Percentiles rank a stretch among this genome's conserved stretches.
Conservation (phyloP, 2,888 invertebrate genomes). For the Folsomia candida region DNA sequence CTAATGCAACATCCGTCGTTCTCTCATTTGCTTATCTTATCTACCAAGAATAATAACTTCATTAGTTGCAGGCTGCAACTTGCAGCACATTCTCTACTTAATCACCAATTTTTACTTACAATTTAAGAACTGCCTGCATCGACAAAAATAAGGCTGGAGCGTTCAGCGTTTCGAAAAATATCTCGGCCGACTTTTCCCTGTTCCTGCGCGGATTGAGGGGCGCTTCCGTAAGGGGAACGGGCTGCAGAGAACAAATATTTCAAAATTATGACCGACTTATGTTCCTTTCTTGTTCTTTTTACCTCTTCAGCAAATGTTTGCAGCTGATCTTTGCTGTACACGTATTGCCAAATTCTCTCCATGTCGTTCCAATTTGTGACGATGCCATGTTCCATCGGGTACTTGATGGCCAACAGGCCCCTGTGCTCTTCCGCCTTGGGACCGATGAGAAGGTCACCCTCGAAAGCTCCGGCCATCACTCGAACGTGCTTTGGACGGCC, state of each 20-base stretch:
- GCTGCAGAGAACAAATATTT: slow-evolving; percentile 63
- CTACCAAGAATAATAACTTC: slow-evolving; percentile 7
- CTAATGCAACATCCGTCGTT: slow-evolving; percentile 97
- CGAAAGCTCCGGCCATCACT: slow-evolving; percentile 98
- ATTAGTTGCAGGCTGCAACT: not conserved
- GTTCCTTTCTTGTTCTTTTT: slow-evolving; percentile 10
- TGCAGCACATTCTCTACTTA: slow-evolving; percentile 5
- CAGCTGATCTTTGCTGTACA: slow-evolving; percentile 90
- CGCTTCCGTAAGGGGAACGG: slow-evolving; percentile 95
- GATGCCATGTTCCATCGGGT: slow-evolving; percentile 99
- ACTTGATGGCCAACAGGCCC: slow-evolving; percentile 88
- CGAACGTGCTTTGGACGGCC: slow-evolving; percentile 96
- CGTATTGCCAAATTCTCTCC: slow-evolving; percentile 99
- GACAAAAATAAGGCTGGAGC: slow-evolving; percentile 98
- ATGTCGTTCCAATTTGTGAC: slow-evolving; percentile 99
- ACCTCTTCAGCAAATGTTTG: slow-evolving; percentile 92
- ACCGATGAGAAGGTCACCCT: slow-evolving; percentile 95
- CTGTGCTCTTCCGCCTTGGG: slow-evolving; percentile 97
- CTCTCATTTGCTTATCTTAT: slow-evolving; percentile 91
- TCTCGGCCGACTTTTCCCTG: slow-evolving; percentile 96
- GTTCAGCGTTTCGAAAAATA: slow-evolving; percentile 98
- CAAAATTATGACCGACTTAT: slow-evolving; percentile 4
- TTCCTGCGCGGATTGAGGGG: slow-evolving; percentile 95
- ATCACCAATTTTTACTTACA: slow-evolving; percentile 65
- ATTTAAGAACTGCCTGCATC: slow-evolving; percentile 97